Conservation (phyloP, 2,888 invertebrate genomes). For the Andrena bucephala region DNA sequence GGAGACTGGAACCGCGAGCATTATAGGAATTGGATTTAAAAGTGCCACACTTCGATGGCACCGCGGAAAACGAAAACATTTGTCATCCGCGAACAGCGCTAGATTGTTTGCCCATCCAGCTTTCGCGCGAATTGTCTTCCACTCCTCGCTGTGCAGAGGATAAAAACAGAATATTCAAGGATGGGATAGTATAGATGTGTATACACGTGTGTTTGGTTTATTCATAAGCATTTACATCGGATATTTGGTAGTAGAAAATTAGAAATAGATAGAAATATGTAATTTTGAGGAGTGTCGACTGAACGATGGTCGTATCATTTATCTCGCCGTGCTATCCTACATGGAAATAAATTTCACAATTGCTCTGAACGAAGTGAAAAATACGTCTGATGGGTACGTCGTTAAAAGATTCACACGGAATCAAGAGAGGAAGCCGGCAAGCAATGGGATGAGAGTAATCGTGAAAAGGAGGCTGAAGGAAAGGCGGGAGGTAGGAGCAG, state of each 20-base stretch:
- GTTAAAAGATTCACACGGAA: background rate
- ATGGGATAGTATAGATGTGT: background rate
- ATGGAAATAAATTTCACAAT: background rate
- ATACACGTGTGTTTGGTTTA: too few relatives aligned
- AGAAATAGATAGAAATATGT: too few relatives aligned
- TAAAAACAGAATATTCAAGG: conserved; percentile 36
- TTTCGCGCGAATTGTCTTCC: conserved; percentile 59
- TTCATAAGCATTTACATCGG: too few relatives aligned
- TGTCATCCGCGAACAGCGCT: conserved; percentile 66
- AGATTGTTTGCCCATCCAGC: conserved; percentile 63
- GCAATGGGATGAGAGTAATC: conserved; percentile 32
- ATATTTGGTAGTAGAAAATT: too few relatives aligned
- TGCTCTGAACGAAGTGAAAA: background rate
- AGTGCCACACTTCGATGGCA: conserved; percentile 64
- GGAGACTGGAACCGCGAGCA: conserved; percentile 38
- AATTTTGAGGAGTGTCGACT: background rate
- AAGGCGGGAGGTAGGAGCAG: conserved; percentile 34
- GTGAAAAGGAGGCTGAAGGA: conserved; percentile 18
- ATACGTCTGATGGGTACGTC: background rate
- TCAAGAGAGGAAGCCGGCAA: conserved; percentile 7
- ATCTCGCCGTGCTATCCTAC: background rate
- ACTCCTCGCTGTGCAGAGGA: conserved; percentile 29
- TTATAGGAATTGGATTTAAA: conserved; percentile 80
- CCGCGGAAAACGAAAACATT: conserved; percentile 72
- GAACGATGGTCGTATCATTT: background rate